Evolutionary conservation across 2,888 invertebrate genomes (phyloP).

Genomic region (Drosophila quinaria): DNA sequence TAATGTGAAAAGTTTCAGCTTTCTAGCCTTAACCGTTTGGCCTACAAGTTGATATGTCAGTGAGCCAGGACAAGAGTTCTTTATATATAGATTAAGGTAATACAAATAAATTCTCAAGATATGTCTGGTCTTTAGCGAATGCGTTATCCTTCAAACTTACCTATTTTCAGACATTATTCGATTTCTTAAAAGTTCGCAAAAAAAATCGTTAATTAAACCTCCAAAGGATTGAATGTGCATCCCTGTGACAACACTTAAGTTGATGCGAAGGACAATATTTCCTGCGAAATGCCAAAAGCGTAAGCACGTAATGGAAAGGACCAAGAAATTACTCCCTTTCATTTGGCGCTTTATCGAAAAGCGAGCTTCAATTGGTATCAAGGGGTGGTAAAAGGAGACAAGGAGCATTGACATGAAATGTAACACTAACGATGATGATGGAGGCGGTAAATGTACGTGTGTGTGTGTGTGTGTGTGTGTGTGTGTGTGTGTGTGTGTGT

Average conservation of each 20-base stretch:
- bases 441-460: conserved; percentile 14
- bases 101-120: too few species aligned
- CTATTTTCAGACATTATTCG: neutral
- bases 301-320: conserved; percentile 45
- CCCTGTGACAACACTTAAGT: conserved; percentile 40
- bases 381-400: conserved; percentile 16
- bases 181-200: neutral
- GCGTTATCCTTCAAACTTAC: too few species aligned
- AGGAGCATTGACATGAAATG: conserved; percentile 64
- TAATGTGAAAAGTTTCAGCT: too few species aligned
- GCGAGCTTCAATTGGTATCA: conserved; percentile 67
- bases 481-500: neutral
- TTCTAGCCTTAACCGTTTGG: too few species aligned
- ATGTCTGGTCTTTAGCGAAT: too few species aligned
- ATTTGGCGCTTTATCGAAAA: conserved; percentile 66
- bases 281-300: conserved; percentile 48
- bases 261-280: conserved; percentile 58
- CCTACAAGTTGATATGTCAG: too few species aligned
- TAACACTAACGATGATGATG: conserved; percentile 59
- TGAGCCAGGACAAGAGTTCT: too few species aligned
- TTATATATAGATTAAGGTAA: too few species aligned
- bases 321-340: conserved; percentile 58
- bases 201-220: too few species aligned
- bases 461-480: neutral
- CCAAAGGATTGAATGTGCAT: conserved; percentile 2